phyloP scores from a whole-genome alignment of 2,113 vertebrate species.

The Nymphicus hollandicus region DNA sequence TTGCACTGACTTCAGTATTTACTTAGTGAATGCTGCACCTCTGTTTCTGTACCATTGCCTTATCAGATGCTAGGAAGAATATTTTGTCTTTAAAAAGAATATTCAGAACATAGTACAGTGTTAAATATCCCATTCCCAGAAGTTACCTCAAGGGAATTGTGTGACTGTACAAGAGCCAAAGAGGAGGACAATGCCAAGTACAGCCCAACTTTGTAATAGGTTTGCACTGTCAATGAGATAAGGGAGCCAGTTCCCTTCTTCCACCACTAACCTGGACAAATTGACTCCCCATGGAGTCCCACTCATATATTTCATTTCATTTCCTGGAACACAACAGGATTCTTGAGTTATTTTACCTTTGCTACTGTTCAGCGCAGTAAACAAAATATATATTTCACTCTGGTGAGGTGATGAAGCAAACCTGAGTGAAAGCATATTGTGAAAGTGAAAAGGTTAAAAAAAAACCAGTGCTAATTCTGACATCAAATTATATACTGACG shows the following conservation, averaged over 20 bases:
- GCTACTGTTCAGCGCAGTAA: neutral
- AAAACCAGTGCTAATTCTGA: neutral
- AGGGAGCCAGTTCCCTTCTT: neutral
- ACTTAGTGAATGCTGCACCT: neutral
- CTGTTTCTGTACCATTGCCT: neutral
- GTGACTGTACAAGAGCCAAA: neutral
- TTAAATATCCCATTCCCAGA: neutral
- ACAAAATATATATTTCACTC: neutral
- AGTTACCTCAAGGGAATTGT: neutral
- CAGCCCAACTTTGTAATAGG: fast-evolving
- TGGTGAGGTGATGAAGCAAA: neutral
- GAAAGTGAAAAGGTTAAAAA: neutral
- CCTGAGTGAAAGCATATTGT: neutral
- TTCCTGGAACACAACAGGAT: neutral
- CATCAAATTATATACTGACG: neutral
- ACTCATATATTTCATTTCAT: fast-evolving
- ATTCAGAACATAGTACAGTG: neutral
- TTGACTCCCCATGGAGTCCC: neutral
- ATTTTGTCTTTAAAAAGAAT: neutral
- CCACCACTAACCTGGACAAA: neutral
- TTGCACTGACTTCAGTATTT: neutral
- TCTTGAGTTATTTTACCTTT: neutral
- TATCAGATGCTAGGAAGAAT: neutral
- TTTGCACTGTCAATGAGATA: neutral
- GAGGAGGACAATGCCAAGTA: fast-evolving